These are phyloP conservation scores for Drosophila merina DNA, from an alignment of 2,888 invertebrate genomes.

Conservation along the genomic window DNA sequence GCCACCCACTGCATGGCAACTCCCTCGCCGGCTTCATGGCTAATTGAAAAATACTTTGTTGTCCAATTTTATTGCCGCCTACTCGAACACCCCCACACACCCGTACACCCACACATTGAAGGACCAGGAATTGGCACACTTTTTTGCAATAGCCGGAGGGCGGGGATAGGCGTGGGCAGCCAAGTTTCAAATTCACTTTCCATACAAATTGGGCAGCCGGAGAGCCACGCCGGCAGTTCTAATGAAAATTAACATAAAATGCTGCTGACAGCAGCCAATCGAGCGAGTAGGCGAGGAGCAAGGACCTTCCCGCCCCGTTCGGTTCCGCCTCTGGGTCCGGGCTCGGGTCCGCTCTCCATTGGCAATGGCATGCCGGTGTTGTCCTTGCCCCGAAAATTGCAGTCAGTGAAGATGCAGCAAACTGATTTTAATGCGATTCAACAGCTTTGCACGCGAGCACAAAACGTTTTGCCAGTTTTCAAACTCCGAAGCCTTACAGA, in stretches of 20 bases:
- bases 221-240: conserved; percentile 67
- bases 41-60: conserved; percentile 79
- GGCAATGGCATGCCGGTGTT: conserved; percentile 25
- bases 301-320: neutral
- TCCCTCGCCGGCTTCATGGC: conserved; percentile 46
- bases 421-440: conserved; percentile 79
- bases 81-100: neutral
- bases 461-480: conserved; percentile 72
- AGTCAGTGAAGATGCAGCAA: conserved; percentile 78
- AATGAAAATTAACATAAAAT: conserved; percentile 79
- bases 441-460: conserved; percentile 76
- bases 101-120: neutral
- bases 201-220: conserved; percentile 74
- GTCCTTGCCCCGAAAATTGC: conserved; percentile 60
- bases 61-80: conserved; percentile 63
- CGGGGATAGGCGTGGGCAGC: conserved; percentile 42
- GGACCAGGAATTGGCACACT: conserved; percentile 63
- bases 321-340: neutral
- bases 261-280: conserved; percentile 79
- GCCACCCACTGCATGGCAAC: neutral
- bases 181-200: conserved; percentile 74
- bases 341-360: neutral
- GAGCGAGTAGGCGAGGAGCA: conserved; percentile 61
- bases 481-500: conserved; percentile 35
- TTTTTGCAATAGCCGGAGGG: conserved; percentile 39